Conservation (phyloP, 2,888 invertebrate genomes). For the Sabatieria punctata region DNA sequence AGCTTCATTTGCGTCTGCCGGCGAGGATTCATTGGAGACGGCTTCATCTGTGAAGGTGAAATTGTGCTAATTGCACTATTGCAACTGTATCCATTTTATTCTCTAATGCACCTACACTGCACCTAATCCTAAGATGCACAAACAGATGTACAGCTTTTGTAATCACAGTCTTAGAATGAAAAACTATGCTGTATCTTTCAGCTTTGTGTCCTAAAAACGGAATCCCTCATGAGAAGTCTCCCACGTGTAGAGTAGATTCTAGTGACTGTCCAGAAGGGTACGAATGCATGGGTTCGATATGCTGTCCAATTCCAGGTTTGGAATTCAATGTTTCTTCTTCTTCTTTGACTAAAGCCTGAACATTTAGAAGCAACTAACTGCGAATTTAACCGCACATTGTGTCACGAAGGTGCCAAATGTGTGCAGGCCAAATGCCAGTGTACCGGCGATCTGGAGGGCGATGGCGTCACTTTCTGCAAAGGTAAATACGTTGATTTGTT, state of each 20-base stretch:
- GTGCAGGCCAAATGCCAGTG: conserved; percentile 19
- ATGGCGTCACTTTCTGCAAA: conserved; percentile 6
- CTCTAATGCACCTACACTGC: too few relatives aligned
- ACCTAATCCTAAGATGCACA: too few relatives aligned
- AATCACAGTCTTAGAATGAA: background rate
- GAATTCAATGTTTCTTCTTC: too few relatives aligned
- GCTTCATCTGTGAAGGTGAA: conserved; percentile 7
- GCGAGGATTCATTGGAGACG: conserved; percentile 7
- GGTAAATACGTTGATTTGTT: too few relatives aligned
- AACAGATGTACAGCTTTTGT: background rate
- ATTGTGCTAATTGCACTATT: too few relatives aligned
- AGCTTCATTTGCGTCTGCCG: conserved; percentile 49
- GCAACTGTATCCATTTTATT: too few relatives aligned
- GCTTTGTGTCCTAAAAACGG: conserved; percentile 3
- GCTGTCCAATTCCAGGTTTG: conserved; percentile 7
- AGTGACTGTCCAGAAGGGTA: conserved; percentile 4
- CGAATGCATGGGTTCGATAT: conserved; percentile 1
- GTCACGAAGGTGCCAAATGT: conserved; percentile 22
- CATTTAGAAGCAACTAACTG: conserved; percentile 2
- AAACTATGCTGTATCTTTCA: background rate
- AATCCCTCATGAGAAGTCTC: background rate
- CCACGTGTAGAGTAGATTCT: background rate
- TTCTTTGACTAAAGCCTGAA: too few relatives aligned
- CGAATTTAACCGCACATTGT: conserved; percentile 6
- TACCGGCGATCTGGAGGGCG: conserved; percentile 20